Base-by-base conservation (phyloP, 2,888 invertebrate genomes). In the Leptogaster cylindrica region DNA sequence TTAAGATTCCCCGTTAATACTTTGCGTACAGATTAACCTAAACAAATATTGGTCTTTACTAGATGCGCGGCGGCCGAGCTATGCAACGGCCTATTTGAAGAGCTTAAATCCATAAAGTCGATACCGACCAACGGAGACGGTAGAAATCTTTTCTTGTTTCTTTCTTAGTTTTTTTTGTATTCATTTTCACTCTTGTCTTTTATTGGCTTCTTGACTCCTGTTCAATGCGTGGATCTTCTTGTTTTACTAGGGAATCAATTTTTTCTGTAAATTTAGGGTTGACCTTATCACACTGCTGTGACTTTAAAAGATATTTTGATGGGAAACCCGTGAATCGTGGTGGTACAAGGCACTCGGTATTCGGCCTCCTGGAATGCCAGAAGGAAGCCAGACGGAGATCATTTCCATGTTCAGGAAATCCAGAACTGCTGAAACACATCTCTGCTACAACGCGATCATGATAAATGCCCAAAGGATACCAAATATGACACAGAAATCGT, bases 1-100 rank as follows among this genome's bases (percentile, higher is more conserved):
- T 66, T 36, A 44, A 66, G 28, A 46, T 46, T 25, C 25, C 58
- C 51, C 20, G 39, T 67, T 67, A 65, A 67, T 69, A 67, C 68
- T 68, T 70, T 70, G 61, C 68, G 70, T 63, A 66, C 51, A 66
- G 70, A 70, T 70, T 70, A 70, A 68, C 70, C 70, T 70, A 68
- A 70, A 70, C 70, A 70, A 70, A 70, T 70, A 70, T 70, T 70
- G 68, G 68, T 65, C 51, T 51, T 67, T 23, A 66, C 66, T 69
- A 50, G 36, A 55, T 64, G 31, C 50, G 27, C 36, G 39, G 50
- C 55, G 51, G 65, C 50, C 64, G 65, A 67, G 12, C 69, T 69
- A 67, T 69, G 69, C 66, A 69, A 69, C 69, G 69, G 66, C 64
- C 66, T 69, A 66, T 67, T 69, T 69, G 65, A 67, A 65, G 67